These are phyloP conservation scores for Falco naumanni DNA, from an alignment of 2,797 vertebrate genomes.

Conservation along the genomic window DNA sequence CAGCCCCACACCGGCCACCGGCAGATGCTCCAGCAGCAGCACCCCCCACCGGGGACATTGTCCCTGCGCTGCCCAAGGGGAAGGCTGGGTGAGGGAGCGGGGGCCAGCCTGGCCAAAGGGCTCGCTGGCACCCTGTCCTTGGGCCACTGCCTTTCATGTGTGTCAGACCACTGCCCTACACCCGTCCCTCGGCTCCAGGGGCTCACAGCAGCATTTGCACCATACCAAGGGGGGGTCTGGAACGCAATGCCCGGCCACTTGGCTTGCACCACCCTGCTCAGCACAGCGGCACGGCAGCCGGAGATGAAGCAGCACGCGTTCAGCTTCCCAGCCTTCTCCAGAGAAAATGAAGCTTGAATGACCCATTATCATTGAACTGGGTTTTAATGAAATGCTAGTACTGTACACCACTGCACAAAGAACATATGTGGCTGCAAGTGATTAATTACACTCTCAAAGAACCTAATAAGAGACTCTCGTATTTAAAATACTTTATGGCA, in stretches of 20 bases:
- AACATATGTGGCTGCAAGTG: slow-evolving; percentile 43
- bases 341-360: slow-evolving; percentile 25
- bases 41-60: accelerated
- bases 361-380: slow-evolving; percentile 54
- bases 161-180: neutral
- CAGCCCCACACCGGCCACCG: neutral
- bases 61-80: accelerated
- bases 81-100: neutral
- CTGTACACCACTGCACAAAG: slow-evolving; percentile 5
- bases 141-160: accelerated
- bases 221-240: neutral
- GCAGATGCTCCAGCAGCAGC: neutral
- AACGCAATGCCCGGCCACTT: accelerated
- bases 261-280: neutral
- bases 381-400: slow-evolving; percentile 66
- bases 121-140: neutral
- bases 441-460: slow-evolving; percentile 71
- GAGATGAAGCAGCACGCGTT: neutral
- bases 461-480: slow-evolving; percentile 50
- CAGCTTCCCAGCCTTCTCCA: neutral
- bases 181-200: neutral
- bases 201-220: neutral
- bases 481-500: slow-evolving; percentile 64
- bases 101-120: neutral
- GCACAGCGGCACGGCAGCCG: neutral